Conservation (phyloP, 37 sponge, comb jelly and placozoan species). For the Halichondria panicea region DNA sequence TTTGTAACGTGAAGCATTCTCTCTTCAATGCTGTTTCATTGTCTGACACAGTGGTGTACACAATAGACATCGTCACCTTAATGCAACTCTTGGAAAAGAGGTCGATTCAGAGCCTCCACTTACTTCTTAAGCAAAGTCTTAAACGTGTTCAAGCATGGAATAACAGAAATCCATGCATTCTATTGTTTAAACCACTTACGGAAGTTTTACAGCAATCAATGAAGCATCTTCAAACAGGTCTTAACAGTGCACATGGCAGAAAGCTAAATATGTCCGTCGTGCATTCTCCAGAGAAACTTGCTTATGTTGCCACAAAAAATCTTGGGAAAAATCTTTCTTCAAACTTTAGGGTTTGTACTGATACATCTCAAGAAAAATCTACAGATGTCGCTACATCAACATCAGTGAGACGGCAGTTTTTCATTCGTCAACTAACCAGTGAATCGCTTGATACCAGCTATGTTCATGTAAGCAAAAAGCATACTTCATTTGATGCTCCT, state of each 20-base stretch:
- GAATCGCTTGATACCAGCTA: too few species aligned
- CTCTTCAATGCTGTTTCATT: conserved; percentile 25
- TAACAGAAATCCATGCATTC: not conserved
- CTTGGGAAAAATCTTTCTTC: not conserved
- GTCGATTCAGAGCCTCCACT: not conserved
- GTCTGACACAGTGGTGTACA: not conserved
- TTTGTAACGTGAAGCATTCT: conserved; percentile 10
- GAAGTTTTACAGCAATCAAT: not conserved
- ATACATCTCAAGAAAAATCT: not conserved
- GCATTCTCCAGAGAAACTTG: not conserved
- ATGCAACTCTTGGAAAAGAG: conserved; percentile 2
- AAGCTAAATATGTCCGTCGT: not conserved
- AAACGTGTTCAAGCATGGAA: conserved; percentile 3
- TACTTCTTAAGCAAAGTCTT: not conserved
- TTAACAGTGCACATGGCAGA: not conserved
- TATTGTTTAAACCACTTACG: conserved; percentile 15
- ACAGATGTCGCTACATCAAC: not conserved
- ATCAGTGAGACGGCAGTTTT: not conserved
- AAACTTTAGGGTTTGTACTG: not conserved
- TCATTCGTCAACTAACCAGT: too few species aligned
- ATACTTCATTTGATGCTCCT: not conserved
- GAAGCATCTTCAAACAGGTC: not conserved
- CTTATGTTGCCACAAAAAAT: not conserved
- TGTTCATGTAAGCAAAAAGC: not conserved
- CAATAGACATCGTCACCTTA: not conserved